Evolutionary conservation across 1,140 invertebrate genomes (phyloP), one percentile per base, ranked within the genome.

Genomic region (Agrypnia vestita): DNA sequence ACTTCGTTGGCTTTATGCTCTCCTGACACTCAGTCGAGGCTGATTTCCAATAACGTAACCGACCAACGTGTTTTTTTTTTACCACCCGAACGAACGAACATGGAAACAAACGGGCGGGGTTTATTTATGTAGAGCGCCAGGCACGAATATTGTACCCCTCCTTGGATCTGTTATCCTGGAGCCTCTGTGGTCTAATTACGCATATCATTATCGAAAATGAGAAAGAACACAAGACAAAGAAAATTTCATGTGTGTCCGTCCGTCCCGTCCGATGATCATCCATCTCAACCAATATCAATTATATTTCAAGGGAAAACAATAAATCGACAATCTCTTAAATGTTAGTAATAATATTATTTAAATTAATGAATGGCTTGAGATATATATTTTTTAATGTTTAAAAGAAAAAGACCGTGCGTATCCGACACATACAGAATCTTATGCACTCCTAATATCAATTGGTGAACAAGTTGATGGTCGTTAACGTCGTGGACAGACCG

Each of bases 121-220:
- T 76, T 47, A 49, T 78, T n/a, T n/a, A 35, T 56, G 43, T 13
- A 44, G 67, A 59, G 10, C 46, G 84, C 61, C 44, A 79, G 55
- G 81, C 44, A 0, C 12, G 43, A 72, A 51, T 15, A 59, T 47
- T 67, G 17, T 69, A 25, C 75, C 67, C 83, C 72, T 59, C 44
- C 49, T 17, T 0, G 55, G 17, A 84, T 87, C 89, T 89, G 88
- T 80, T 85, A 79, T 84, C 88, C 88, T 89, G 84, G 84, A 87
- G 86, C 86, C 85, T 85, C 84, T 86, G 86, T 86, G 86, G 86
- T 87, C 87, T 88, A 89, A 89, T 89, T 89, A 89, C 88, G 88
- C 88, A 89, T 89, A 88, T 88, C 87, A 88, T 89, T 88, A 88
- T 84, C 82, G 77, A 61, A 72, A 44, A 69, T 47, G 64, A 69